Evolutionary conservation across 2,797 vertebrate genomes (phyloP), one percentile per base, ranked within the genome.

Genomic region (Centropyge bicolor): DNA sequence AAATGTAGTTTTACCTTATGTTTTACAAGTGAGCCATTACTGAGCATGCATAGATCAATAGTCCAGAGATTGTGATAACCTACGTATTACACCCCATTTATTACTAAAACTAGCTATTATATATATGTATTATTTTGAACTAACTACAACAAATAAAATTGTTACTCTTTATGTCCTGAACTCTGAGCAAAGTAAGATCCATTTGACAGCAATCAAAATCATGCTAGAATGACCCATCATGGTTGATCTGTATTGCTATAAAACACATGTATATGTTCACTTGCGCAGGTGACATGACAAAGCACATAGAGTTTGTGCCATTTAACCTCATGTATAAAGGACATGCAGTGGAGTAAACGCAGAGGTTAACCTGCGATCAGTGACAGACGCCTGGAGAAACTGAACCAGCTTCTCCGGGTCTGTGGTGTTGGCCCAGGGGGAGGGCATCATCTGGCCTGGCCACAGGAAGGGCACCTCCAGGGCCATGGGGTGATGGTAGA

Each of bases 381-480:
- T 97, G 89, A 99, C 95, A 12, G 98, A 97, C 0, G 98, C 95
- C 90, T 99, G 98, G 62, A 99, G 97, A 90, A 99, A 99, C 84
- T 98, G 98, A 90, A 99, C 96, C 79, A 99, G 88, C 95, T 99
- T 99, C 90, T 99, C 98, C 0, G 98, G 96, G 91, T 99, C 98
- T 0, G 98, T 99, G 72, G 98, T 99, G 92, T 99, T 99, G 85
- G 98, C 98, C 97, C 98, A 98, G 4, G 97, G 97, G 51, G 98
- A 90, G 3, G 98, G 98, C 98, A 99, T 99, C 98, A 99, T 99
- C 95, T 99, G 98, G 62, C 98, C 98, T 0, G 98, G 98, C 98
- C 98, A 99, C 73, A 99, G 95, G 89, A 99, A 99, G 9, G 97
- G 96, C 38, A 99, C 96, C 80, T 99, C 98, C 7, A 99, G 94